Base-by-base conservation (phyloP, 2,797 vertebrate genomes). In the Notamacropus eugenii region DNA sequence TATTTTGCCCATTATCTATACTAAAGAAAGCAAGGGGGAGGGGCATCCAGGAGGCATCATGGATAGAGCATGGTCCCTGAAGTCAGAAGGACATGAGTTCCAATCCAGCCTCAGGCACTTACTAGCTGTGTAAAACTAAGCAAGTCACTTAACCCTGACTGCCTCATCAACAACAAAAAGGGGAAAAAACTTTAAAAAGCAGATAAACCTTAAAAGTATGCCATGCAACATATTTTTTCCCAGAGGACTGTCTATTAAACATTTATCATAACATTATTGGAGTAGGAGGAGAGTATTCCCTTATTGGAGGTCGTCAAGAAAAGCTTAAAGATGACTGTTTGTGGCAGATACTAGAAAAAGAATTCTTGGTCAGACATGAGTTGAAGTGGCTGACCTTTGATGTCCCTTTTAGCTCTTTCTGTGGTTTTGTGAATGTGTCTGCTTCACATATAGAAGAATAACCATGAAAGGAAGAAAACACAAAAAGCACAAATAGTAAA, bases 1-100 rank as follows among this genome's bases (percentile, higher is more conserved):
- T 82, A 40, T 24, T 82, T 82, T 46, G n/a, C 8, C 40, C 19
- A 82, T 46, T 40, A 2, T 40, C 67, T 40, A 74, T 40, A 82
- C n/a, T 82, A 40, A 74, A n/a, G 14, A 74, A 74, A 40, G 62
- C 8, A 19, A 29, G 67, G 19, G n/a, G 6, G 11, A 24, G 11
- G 0, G n/a, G n/a, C 22, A 46, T 19, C 0, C 40, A 82, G 2
- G 6, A 40, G 6, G n/a, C 6, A 24, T 0, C 40, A 2, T 24
- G 19, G 16, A 22, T 40, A 40, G n/a, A 82, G 67, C n/a, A 40
- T 12, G 5, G 67, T 19, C n/a, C 9, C 16, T 74, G 67, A 5
- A 22, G 14, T 74, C n/a, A 74, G n/a, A 6, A 24, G n/a, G 19
- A 74, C 19, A 6, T 22, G 16, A 8, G 16, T 74, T 74, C 67